Evolutionary conservation across 2,888 invertebrate species (phyloP).

Genomic region (Clitarchus hookeri): DNA sequence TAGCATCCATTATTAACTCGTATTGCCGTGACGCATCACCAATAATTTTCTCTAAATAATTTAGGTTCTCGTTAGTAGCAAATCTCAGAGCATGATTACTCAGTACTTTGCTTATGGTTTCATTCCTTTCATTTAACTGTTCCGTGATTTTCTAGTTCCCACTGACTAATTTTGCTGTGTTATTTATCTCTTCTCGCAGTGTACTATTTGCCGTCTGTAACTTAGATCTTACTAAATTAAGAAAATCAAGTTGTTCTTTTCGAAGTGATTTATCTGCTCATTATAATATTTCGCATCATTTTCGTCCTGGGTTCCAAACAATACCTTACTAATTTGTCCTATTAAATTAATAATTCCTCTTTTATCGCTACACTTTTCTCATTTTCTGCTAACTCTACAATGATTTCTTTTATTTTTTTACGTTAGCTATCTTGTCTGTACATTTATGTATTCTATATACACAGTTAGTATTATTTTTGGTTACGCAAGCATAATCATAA

Average conservation of each 20-base stretch:
- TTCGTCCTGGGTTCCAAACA: conserved; percentile 2
- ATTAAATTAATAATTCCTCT: too few relatives aligned
- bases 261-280: not conserved
- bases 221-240: not conserved
- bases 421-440: too few relatives aligned
- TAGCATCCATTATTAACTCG: too few relatives aligned
- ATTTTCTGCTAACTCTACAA: not conserved
- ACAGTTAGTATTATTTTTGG: too few relatives aligned
- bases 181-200: not conserved
- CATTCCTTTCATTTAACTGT: not conserved
- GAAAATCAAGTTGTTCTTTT: not conserved
- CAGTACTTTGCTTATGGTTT: too few relatives aligned
- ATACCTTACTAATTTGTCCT: not conserved
- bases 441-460: too few relatives aligned
- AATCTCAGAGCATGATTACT: too few relatives aligned
- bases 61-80: too few relatives aligned
- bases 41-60: too few relatives aligned
- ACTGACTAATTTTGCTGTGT: not conserved
- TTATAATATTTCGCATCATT: conserved; percentile 10
- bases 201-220: not conserved
- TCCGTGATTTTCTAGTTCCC: not conserved
- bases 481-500: too few relatives aligned
- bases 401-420: not conserved
- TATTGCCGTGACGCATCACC: too few relatives aligned
- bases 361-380: not conserved